phyloP scores from a whole-genome alignment of 2,888 invertebrate genomes.

The Agonum fuliginosum region DNA sequence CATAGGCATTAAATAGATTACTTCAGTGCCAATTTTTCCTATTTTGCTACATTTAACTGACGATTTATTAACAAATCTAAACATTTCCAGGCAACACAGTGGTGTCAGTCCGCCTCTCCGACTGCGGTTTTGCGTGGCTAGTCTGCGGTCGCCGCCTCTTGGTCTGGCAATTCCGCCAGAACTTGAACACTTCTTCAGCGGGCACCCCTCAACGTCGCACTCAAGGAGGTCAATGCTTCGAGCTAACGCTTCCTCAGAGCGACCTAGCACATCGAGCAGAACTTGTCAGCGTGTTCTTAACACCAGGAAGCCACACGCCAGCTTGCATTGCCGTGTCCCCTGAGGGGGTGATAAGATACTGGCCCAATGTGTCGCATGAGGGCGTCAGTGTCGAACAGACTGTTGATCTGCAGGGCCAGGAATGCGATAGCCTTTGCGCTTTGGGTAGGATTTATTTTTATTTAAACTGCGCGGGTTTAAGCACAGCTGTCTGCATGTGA shows the following conservation, averaged over 20 bases:
- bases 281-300: slow-evolving; percentile 83
- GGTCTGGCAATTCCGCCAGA: slow-evolving; percentile 86
- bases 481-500: too few relatives aligned
- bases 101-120: slow-evolving; percentile 74
- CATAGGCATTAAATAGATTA: too few relatives aligned
- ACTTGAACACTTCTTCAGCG: slow-evolving; percentile 47
- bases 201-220: slow-evolving; percentile 73
- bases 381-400: slow-evolving; percentile 88
- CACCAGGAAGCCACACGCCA: slow-evolving; percentile 78
- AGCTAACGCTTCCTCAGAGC: slow-evolving; percentile 91
- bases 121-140: slow-evolving; percentile 76
- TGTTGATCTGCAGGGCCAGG: slow-evolving; percentile 89
- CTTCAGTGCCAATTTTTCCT: too few relatives aligned
- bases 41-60: too few relatives aligned
- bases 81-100: slow-evolving; percentile 68
- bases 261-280: slow-evolving; percentile 94
- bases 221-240: slow-evolving; percentile 80
- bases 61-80: slow-evolving; percentile 21
- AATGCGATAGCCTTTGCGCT: slow-evolving; percentile 85
- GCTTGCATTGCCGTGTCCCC: slow-evolving; percentile 95
- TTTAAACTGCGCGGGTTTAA: too few relatives aligned
- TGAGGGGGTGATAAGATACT: slow-evolving; percentile 92
- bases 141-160: slow-evolving; percentile 90
- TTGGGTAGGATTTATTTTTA: slow-evolving; percentile 68
- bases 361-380: slow-evolving; percentile 93